Evolutionary conservation across 2,888 invertebrate genomes (phyloP), one percentile per base, ranked within the genome.

Genomic region (Zonitis immaculata): DNA sequence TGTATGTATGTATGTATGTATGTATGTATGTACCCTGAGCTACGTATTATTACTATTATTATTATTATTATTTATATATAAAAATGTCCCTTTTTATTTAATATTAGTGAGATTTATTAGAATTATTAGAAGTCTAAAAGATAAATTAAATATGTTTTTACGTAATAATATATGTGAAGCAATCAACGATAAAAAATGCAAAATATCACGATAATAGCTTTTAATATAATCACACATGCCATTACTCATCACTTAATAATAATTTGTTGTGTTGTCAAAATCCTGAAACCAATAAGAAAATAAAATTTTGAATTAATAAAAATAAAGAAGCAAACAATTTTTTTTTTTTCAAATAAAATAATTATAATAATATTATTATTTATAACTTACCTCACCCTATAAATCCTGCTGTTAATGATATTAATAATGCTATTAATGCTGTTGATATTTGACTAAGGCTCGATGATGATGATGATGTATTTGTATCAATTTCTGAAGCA

Each of bases 321-420:
- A 49, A 39, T 20, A 35, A 30, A 46, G 27, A n/a, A 12, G 9
- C 5, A 22, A 22, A 22, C 3, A 22, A 22, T 4, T 4, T 22
- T 22, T 4, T 22, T 22, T 4, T 22, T 4, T 22, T 22, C 22
- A 22, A 22, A 22, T 22, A 22, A 22, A 22, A 22, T 22, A 22
- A 22, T 22, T 4, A 22, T 22, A n/a, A n/a, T n/a, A n/a, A n/a
- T 22, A 22, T 22, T 22, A 22, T 22, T 22, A 22, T 22, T 22
- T 22, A 22, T 32, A 58, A 82, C 86, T 73, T 65, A 88, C 87
- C 87, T 87, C 86, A 88, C 87, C 87, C 87, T 69, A 87, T 80
- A 63, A 84, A 82, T 66, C 87, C 87, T 52, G 86, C 84, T 0
- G 84, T 82, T 44, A 86, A 61, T 0, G 86, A 83, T n/a, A 86